Percentiles rank a stretch among this genome's conserved stretches.
Conservation (phyloP, 2,797 vertebrate genomes). For the Etheostoma nigrum region DNA sequence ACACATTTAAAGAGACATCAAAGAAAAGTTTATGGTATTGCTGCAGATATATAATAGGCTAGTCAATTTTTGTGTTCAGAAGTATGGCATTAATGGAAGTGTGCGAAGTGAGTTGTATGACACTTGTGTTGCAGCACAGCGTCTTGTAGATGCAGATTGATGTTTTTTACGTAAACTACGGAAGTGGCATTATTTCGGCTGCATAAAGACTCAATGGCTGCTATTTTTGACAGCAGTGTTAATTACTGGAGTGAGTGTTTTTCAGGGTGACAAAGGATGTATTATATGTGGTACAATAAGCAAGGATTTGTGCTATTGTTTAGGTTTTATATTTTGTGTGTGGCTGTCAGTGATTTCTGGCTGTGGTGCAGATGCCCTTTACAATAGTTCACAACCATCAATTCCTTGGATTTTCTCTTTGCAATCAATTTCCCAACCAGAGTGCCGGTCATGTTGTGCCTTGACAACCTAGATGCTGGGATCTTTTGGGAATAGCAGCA, state of each 20-base stretch:
- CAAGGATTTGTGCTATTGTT: constrained; percentile 51
- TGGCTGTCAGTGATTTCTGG: constrained; percentile 52
- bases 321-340: constrained; percentile 48
- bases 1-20: constrained; percentile 23
- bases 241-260: constrained; percentile 33
- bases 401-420: constrained; percentile 56
- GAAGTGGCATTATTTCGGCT: constrained; percentile 37
- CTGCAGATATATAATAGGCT: constrained; percentile 22
- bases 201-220: constrained; percentile 51
- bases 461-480: constrained; percentile 51
- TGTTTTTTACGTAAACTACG: constrained; percentile 53
- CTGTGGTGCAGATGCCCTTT: constrained; percentile 41
- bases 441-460: constrained; percentile 66
- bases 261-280: constrained; percentile 52
- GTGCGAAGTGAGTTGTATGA: constrained; percentile 37
- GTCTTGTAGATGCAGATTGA: constrained; percentile 47
- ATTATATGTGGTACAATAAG: constrained; percentile 56
- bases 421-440: constrained; percentile 71
- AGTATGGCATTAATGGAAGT: constrained; percentile 49
- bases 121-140: constrained; percentile 35
- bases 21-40: constrained; percentile 31
- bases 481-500: constrained; percentile 59
- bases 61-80: constrained; percentile 4
- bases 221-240: constrained; percentile 61
- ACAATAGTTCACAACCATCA: constrained; percentile 43